These are phyloP conservation scores for Callochromis pleurospilus DNA, from an alignment of 2,113 vertebrate species.

Conservation along the genomic window DNA sequence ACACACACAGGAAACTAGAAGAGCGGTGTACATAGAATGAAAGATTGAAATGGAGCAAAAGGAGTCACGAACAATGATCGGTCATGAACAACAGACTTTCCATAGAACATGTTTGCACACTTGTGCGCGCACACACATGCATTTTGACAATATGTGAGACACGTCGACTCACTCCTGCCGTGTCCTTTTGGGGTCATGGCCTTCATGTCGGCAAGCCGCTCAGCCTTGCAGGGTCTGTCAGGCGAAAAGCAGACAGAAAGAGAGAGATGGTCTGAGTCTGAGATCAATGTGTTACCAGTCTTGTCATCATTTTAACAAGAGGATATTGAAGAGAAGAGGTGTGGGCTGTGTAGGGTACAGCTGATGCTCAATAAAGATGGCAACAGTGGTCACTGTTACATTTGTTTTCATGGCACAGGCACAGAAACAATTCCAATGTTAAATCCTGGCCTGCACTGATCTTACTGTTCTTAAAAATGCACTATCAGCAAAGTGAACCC, in stretches of 20 bases:
- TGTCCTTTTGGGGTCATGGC: conserved; percentile 10
- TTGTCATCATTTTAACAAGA: not conserved
- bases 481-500: conserved; percentile 4
- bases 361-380: not conserved
- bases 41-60: not conserved
- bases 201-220: conserved; percentile 9
- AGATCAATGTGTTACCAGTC: not conserved
- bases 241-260: not conserved
- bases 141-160: not conserved
- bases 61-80: not conserved
- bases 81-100: not conserved
- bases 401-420: not conserved
- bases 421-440: not conserved
- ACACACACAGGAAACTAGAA: not conserved
- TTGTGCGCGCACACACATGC: not conserved
- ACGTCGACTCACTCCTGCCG: conserved; percentile 36
- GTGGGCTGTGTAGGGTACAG: not conserved
- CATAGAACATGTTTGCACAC: not conserved
- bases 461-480: not conserved
- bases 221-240: conserved; percentile 17
- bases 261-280: not conserved
- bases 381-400: not conserved
- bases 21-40: not conserved
- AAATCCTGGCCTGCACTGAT: not conserved
- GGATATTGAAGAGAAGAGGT: not conserved